Evolutionary conservation across 1,140 invertebrate genomes (phyloP), one percentile per base, ranked within the genome.

Genomic region (Tetramorium alpestre): DNA sequence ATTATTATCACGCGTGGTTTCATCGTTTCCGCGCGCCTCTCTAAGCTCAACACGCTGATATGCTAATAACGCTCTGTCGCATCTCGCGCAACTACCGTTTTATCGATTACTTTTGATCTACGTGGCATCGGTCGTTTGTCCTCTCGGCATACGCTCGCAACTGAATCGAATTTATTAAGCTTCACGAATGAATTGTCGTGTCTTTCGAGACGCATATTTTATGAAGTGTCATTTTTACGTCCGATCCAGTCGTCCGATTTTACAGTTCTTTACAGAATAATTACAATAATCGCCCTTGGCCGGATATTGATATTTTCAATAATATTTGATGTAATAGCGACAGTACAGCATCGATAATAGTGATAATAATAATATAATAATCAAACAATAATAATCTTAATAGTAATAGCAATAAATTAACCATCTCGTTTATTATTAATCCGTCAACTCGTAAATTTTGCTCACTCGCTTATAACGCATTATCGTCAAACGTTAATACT

Each of bases 21-120:
- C 73, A 91, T 41, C 85, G 89, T 93, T 33, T 91, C 87, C 85
- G 91, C 92, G 92, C 93, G 89, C 92, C 92, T 89, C 65, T 86
- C 90, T 93, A 94, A 93, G 93, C 92, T 94, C 92, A 92, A 92
- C 94, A 94, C 92, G 94, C 93, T 95, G 94, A 95, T 95, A 95
- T 95, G 94, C 94, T 95, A 95, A 94, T 84, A 93, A 89, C 89
- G 91, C 92, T 92, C 80, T 91, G 75, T 84, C 60, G 88, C 91
- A 86, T 88, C 91, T 92, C 89, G 87, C 90, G 64, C 90, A 69
- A 92, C 87, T 92, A 89, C 62, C 89, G 70, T 85, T 51, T 38
- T 85, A 89, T 78, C 86, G 72, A 91, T 90, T 89, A 90, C 38
- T 85, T 65, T 77, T 82, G 72, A 84, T 84, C 75, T 87, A 81